Conservation (phyloP, 2,113 vertebrate species). For the Mus pahari region DNA sequence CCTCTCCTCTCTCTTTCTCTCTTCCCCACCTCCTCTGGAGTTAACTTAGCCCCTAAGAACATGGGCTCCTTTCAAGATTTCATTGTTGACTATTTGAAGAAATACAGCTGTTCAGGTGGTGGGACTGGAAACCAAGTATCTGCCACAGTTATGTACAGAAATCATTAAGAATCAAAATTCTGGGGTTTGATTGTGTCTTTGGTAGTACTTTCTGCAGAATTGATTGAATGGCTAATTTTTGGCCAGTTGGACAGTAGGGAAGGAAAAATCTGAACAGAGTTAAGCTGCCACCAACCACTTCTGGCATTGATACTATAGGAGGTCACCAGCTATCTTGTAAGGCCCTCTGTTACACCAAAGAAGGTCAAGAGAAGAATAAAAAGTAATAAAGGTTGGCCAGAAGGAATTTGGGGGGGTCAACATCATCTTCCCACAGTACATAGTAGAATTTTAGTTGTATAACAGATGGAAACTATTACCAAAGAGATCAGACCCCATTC, state of each 20-base stretch:
- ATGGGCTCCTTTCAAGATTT: conserved; percentile 49
- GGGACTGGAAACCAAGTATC: conserved; percentile 53
- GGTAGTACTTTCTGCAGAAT: conserved; percentile 57
- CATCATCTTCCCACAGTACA: background rate
- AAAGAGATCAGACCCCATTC: conserved; percentile 65
- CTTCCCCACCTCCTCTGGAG: background rate
- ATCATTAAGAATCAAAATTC: conserved; percentile 50
- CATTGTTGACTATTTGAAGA: conserved; percentile 53
- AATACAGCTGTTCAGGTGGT: conserved; percentile 30
- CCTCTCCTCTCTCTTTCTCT: background rate
- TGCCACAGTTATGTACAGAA: conserved; percentile 60
- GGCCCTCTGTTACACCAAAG: background rate
- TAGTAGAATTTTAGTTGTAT: conserved; percentile 47
- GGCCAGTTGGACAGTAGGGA: background rate
- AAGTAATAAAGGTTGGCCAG: conserved; percentile 53
- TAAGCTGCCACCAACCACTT: conserved; percentile 26
- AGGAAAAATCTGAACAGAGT: conserved; percentile 48
- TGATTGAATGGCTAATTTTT: conserved; percentile 28
- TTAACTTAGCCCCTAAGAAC: conserved; percentile 51
- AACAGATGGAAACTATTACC: conserved; percentile 55
- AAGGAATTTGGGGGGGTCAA: conserved; percentile 11
- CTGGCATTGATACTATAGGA: background rate
- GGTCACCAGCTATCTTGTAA: background rate
- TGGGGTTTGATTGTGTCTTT: conserved; percentile 60
- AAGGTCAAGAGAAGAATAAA: conserved; percentile 33